These are phyloP conservation scores for Dicycla oo DNA, from an alignment of 2,888 invertebrate species.

Conservation along the genomic window DNA sequence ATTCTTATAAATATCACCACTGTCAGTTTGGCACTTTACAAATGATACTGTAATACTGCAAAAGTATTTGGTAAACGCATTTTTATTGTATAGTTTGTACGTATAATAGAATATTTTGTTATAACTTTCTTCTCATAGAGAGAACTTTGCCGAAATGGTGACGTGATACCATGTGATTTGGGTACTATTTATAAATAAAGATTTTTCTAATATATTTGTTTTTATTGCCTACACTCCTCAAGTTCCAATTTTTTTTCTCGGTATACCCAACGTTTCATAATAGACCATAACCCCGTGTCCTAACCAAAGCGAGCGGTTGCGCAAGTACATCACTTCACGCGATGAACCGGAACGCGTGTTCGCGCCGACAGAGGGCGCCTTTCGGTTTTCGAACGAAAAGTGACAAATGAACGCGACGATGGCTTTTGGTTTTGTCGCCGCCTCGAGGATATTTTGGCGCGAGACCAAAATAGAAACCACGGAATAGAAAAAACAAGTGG, in stretches of 20 bases:
- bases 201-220: slow-evolving; percentile 51
- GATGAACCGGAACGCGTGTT: too few relatives aligned
- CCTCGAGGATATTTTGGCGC: too few relatives aligned
- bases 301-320: too few relatives aligned
- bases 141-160: slow-evolving; percentile 71
- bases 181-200: slow-evolving; percentile 80
- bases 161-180: slow-evolving; percentile 84
- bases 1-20: slow-evolving; percentile 33
- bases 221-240: background rate
- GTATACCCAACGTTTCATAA: background rate
- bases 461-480: too few relatives aligned
- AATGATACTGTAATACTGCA: slow-evolving; percentile 36
- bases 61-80: slow-evolving; percentile 55
- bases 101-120: slow-evolving; percentile 42
- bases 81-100: slow-evolving; percentile 46
- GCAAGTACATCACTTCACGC: too few relatives aligned
- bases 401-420: too few relatives aligned
- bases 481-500: too few relatives aligned
- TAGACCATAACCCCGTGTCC: too few relatives aligned
- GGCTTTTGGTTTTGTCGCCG: too few relatives aligned
- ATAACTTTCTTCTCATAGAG: slow-evolving; percentile 39
- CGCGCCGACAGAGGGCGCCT: too few relatives aligned
- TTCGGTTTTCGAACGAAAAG: too few relatives aligned
- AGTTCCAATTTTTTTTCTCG: background rate
- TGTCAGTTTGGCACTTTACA: slow-evolving; percentile 34